These are phyloP conservation scores for Brevipalpus yothersi DNA, from an alignment of 1,140 invertebrate species.

Conservation along the genomic window DNA sequence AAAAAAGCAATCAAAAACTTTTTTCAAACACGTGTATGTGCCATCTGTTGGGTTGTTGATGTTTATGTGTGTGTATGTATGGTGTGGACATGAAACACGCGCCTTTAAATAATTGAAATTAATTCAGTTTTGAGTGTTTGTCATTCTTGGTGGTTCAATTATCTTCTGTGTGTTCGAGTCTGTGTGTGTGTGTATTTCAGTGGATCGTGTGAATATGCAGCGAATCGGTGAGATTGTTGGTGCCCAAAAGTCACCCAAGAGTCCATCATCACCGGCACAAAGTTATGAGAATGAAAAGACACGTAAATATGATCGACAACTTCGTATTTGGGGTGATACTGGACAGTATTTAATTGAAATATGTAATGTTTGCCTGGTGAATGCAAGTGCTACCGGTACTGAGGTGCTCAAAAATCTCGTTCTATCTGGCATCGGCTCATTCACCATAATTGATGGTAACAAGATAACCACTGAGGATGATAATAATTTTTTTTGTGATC, in stretches of 20 bases:
- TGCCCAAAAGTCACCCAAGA: slow-evolving; percentile 5
- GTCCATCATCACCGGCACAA: slow-evolving; percentile 32
- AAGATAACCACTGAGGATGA: slow-evolving; percentile 66
- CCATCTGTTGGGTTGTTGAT: too few relatives aligned
- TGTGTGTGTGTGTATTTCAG: too few relatives aligned
- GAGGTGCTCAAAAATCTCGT: slow-evolving; percentile 85
- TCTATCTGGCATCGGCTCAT: slow-evolving; percentile 72
- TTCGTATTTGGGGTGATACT: slow-evolving; percentile 88
- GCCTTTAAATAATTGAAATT: too few relatives aligned
- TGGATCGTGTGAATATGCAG: neutral
- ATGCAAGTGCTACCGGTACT: slow-evolving; percentile 75
- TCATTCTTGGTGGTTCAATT: too few relatives aligned
- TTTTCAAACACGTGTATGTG: too few relatives aligned
- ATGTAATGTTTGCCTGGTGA: slow-evolving; percentile 74
- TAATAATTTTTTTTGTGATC: slow-evolving; percentile 41
- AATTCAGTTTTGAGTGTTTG: too few relatives aligned
- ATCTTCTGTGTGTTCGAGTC: too few relatives aligned
- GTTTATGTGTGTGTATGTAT: too few relatives aligned
- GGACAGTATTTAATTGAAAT: slow-evolving; percentile 66
- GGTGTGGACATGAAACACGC: too few relatives aligned
- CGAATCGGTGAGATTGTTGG: neutral
- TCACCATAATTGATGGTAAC: slow-evolving; percentile 79
- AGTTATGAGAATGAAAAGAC: slow-evolving; percentile 37
- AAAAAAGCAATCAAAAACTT: too few relatives aligned
- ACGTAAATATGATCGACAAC: slow-evolving; percentile 64